Conservation (phyloP, 2,888 invertebrate genomes). For the Capitulum mitella region DNA sequence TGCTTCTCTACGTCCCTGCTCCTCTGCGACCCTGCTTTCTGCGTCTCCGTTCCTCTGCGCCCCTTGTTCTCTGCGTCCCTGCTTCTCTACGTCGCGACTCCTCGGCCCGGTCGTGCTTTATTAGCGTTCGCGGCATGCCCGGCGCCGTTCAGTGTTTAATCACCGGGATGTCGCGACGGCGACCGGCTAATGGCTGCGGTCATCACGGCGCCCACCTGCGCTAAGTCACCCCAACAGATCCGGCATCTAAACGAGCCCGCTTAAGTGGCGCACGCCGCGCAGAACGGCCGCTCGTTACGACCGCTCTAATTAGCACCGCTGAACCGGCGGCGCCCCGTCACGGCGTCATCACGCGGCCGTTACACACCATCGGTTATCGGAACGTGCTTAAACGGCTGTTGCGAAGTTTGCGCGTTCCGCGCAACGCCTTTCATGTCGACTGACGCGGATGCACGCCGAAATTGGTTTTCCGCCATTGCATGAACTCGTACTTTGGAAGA, state of each 20-base stretch:
- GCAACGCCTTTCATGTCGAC: too few species aligned
- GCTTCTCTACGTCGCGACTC: too few species aligned
- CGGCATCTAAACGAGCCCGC: slow-evolving; percentile 13
- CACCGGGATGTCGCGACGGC: neutral
- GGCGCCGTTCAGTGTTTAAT: neutral
- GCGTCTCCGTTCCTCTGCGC: too few species aligned
- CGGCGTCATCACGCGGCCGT: too few species aligned
- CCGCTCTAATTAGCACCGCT: neutral
- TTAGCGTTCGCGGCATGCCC: neutral
- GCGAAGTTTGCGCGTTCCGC: too few species aligned
- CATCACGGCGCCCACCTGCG: slow-evolving; percentile 4
- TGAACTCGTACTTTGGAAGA: too few species aligned
- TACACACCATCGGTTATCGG: too few species aligned
- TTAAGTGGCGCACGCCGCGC: neutral
- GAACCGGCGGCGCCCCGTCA: neutral
- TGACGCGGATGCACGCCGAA: too few species aligned
- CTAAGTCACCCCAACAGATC: slow-evolving; percentile 18
- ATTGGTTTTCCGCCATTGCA: too few species aligned
- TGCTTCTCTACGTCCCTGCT: neutral
- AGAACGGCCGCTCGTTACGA: neutral
- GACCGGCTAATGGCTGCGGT: neutral
- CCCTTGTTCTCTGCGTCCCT: too few species aligned
- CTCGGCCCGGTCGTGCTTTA: neutral
- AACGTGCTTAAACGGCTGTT: too few species aligned
- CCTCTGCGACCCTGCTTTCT: neutral